Base-by-base conservation (phyloP, 1,140 invertebrate genomes). In the Pomacea maculata region DNA sequence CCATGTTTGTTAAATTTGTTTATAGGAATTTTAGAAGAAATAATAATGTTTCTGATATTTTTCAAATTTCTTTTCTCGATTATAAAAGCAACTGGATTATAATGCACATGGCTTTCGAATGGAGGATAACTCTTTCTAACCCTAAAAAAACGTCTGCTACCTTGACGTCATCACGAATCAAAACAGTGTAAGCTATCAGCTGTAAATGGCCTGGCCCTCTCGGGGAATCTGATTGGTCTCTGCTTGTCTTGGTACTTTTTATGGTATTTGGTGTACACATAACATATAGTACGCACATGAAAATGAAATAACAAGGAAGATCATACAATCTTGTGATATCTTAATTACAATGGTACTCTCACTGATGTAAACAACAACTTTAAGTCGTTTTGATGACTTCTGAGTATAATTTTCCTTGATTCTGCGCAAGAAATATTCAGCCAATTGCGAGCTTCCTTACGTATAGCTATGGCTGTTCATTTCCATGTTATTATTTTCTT, bases 401-500 rank as follows among this genome's bases (percentile, higher is more conserved):
- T 25, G 67, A 70, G 21, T 34, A 70, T 14, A 2, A 12, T 70
- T 25, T 70, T n/a, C 29, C 21, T 12, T 70, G 67, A 11, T 34
- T 75, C 61, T 75, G 54, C 25, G 54, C 67, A 77, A 65, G 61
- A 78, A 21, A 15, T 25, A 64, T 81, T 75, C 61, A 55, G 21
- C 79, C 73, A 80, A 80, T 80, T 52, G 65, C 55, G 19, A 64
- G 45, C 17, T 34, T n/a, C 21, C 19, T 78, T 78, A 78, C 34
- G 65, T 15, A 75, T 21, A 75, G 64, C 61, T 45, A 74, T 68
- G 79, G 73, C 65, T 64, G 79, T 79, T 77, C 68, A 77, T 81
- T 80, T 85, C 82, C 81, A 83, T 86, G 86, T 87, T 87, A 85
- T 87, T 86, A 87, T 87, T 87, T 85, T 83, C 82, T 86, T 86